phyloP scores from a whole-genome alignment of 2,113 vertebrate genomes.

The Catharus minimus region DNA sequence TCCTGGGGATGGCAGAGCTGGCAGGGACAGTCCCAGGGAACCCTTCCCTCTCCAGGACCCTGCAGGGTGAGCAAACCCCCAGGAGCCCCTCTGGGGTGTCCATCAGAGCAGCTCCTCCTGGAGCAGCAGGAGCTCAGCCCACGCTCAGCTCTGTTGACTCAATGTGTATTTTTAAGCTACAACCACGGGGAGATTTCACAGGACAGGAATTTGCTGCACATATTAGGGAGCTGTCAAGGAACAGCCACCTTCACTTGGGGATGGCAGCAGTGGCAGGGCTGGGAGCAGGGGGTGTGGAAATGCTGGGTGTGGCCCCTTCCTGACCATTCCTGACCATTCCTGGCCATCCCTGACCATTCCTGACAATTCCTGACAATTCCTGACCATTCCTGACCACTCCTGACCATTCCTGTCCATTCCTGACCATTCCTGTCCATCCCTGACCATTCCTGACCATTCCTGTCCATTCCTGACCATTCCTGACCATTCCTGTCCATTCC shows the following conservation, averaged over 20 bases:
- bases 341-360: no score
- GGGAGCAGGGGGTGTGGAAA: rapidly evolving
- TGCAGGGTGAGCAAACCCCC: background rate
- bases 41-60: background rate
- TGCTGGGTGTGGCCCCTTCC: rapidly evolving
- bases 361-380: no score
- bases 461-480: no score
- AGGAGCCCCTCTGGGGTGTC: rapidly evolving
- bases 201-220: background rate
- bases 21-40: background rate
- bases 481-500: no score
- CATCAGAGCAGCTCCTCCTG: rapidly evolving
- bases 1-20: background rate
- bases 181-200: background rate
- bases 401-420: no score
- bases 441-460: no score
- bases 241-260: background rate
- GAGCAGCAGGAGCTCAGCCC: background rate
- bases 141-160: background rate
- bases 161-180: background rate
- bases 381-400: no score
- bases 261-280: rapidly evolving
- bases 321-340: no score
- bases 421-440: no score
- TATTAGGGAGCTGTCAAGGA: background rate